These are phyloP conservation scores for Neogale vison DNA, from an alignment of 2,113 vertebrate species.

Conservation along the genomic window DNA sequence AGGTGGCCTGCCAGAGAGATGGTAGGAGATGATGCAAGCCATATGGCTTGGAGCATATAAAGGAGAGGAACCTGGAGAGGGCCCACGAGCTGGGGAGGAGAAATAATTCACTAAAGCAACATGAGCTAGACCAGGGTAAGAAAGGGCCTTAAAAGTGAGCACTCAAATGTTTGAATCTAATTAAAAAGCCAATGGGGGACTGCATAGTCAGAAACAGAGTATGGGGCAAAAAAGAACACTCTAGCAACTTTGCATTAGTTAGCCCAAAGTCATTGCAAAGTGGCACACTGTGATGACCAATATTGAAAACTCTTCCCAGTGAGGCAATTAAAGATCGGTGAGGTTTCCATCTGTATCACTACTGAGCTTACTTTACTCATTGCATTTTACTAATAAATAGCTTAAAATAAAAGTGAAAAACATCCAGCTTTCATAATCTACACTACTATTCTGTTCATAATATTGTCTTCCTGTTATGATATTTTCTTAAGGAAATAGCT, in stretches of 20 bases:
- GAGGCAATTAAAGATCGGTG: constrained; percentile 30
- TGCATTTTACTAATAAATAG: neutral
- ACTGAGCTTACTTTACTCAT: neutral
- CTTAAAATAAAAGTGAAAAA: neutral
- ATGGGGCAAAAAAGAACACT: neutral
- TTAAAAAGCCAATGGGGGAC: constrained; percentile 34
- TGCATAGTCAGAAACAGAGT: neutral
- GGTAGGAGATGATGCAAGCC: neutral
- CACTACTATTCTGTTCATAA: neutral
- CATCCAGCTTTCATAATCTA: neutral
- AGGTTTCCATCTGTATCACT: neutral
- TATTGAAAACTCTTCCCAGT: neutral
- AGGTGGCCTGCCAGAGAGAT: neutral
- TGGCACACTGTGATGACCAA: neutral
- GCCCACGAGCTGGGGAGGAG: neutral
- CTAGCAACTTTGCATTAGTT: neutral
- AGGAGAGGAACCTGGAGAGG: neutral
- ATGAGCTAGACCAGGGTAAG: neutral
- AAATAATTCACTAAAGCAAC: constrained; percentile 4
- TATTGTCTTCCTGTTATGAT: neutral
- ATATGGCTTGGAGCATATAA: neutral
- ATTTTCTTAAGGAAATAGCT: neutral
- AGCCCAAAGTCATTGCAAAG: neutral
- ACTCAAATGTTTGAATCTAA: constrained; percentile 28
- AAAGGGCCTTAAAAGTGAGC: neutral